phyloP scores from a whole-genome alignment of 92 coral and sea anemone genomes.

The Zoanthus solanderi region DNA sequence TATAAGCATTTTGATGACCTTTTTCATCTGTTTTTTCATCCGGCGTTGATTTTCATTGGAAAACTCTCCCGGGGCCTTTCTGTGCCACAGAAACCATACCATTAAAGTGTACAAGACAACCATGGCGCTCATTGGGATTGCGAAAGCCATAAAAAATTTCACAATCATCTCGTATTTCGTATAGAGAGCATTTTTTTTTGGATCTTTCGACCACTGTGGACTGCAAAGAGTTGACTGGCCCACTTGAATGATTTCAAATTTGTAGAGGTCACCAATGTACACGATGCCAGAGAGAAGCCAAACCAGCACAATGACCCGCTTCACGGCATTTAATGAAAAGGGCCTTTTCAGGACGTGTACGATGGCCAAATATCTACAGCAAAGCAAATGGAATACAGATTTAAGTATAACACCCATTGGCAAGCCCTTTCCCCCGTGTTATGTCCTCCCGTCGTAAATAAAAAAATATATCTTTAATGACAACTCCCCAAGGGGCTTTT shows the following conservation, averaged over 20 bases:
- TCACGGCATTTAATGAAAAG: slow-evolving; percentile 1
- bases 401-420: background rate
- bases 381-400: background rate
- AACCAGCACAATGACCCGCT: background rate
- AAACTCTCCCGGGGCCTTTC: slow-evolving; percentile 38
- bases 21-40: slow-evolving; percentile 28
- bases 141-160: slow-evolving; percentile 11
- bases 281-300: slow-evolving; percentile 30
- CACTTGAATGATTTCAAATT: background rate
- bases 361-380: slow-evolving; percentile 33
- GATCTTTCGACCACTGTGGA: slow-evolving; percentile 12
- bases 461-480: no score
- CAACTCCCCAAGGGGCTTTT: no score
- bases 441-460: no score
- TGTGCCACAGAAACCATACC: slow-evolving; percentile 42
- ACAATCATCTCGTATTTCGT: slow-evolving; percentile 27
- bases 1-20: slow-evolving; percentile 28
- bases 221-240: background rate
- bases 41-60: slow-evolving; percentile 40
- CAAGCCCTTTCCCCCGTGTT: background rate
- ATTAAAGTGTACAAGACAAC: slow-evolving; percentile 27
- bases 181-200: background rate
- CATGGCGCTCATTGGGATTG: slow-evolving; percentile 26
- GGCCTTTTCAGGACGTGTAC: slow-evolving; percentile 52
- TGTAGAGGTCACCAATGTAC: slow-evolving; percentile 21